Conservation (phyloP, 2,797 vertebrate genomes). For the Poecilia wingei region DNA sequence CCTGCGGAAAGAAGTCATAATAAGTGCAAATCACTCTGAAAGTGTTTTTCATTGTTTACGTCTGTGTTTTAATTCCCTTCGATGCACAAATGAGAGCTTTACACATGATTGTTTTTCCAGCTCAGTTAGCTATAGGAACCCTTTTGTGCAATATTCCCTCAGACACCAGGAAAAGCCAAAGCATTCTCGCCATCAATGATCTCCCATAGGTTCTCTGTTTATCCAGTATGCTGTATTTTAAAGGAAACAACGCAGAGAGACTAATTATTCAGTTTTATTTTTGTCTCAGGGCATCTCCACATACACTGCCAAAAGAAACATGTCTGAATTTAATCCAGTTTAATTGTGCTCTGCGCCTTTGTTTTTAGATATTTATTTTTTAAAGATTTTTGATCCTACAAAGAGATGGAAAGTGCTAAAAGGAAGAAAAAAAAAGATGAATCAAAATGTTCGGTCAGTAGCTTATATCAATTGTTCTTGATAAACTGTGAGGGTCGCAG, state of each 20-base stretch:
- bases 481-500: slow-evolving; percentile 38
- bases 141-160: slow-evolving; percentile 50
- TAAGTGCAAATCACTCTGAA: slow-evolving; percentile 30
- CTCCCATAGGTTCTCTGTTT: slow-evolving; percentile 9
- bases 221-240: slow-evolving; percentile 18
- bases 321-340: slow-evolving; percentile 19
- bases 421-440: neutral
- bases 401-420: slow-evolving; percentile 1
- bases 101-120: slow-evolving; percentile 17
- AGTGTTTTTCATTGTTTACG: slow-evolving; percentile 46
- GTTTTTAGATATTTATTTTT: slow-evolving; percentile 54
- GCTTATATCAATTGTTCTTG: slow-evolving; percentile 25
- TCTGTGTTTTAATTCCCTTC: slow-evolving; percentile 33
- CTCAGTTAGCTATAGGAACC: slow-evolving; percentile 21
- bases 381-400: slow-evolving; percentile 39
- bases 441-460: slow-evolving; percentile 39
- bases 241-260: slow-evolving; percentile 20
- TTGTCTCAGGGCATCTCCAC: slow-evolving; percentile 67
- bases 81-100: slow-evolving; percentile 29
- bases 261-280: slow-evolving; percentile 22
- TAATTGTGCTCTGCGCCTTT: slow-evolving; percentile 32
- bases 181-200: slow-evolving; percentile 22
- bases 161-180: slow-evolving; percentile 36
- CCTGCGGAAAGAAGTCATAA: neutral
- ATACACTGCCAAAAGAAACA: slow-evolving; percentile 44